These are phyloP conservation scores for Poecilia gillii DNA, from an alignment of 2,797 vertebrate genomes.

Conservation along the genomic window DNA sequence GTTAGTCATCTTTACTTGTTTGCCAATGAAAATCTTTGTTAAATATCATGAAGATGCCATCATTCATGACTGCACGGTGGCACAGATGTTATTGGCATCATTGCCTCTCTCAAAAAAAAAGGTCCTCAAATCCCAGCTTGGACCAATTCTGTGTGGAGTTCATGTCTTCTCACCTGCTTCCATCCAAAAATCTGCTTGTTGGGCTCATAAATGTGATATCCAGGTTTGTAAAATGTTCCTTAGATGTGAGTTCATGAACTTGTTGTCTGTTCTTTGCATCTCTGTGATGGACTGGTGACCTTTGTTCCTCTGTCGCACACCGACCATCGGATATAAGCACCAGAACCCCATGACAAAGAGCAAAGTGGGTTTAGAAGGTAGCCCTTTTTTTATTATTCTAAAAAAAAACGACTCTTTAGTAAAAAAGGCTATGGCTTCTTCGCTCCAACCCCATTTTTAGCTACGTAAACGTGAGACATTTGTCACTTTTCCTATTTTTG, in stretches of 20 bases:
- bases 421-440: neutral
- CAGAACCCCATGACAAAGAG: neutral
- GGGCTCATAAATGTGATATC: neutral
- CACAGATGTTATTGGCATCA: neutral
- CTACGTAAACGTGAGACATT: too few species aligned
- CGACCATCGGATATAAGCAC: neutral
- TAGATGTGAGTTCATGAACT: neutral
- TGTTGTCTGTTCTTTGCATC: neutral
- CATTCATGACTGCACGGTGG: neutral
- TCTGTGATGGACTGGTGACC: neutral
- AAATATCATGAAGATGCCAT: neutral
- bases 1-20: neutral
- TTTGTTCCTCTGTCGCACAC: neutral
- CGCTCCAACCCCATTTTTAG: neutral
- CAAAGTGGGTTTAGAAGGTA: neutral
- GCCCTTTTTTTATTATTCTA: neutral
- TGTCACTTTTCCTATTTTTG: too few species aligned
- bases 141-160: neutral
- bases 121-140: neutral
- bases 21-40: neutral
- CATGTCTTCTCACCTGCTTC: neutral
- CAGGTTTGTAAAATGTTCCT: neutral
- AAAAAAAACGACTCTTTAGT: neutral
- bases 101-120: neutral
- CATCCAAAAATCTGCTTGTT: neutral